Evolutionary conservation across 2,888 invertebrate genomes (phyloP).

Genomic region (Orchestes rusci): DNA sequence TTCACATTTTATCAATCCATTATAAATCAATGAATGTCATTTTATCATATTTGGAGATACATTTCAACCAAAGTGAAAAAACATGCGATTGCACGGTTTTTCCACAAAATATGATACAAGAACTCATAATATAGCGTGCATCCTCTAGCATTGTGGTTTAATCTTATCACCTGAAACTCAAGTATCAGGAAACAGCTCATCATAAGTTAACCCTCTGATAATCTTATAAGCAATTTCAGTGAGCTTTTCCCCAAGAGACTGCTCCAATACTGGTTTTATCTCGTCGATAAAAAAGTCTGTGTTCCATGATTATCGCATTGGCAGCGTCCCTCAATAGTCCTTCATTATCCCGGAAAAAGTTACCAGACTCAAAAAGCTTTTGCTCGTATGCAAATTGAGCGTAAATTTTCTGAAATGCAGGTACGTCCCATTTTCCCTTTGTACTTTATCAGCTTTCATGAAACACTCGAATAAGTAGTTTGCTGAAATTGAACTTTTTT

Average conservation of each 20-base stretch:
- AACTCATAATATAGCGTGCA: no score
- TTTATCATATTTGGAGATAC: no score
- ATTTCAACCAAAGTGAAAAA: no score
- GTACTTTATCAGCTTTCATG: conserved; percentile 54
- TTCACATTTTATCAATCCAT: no score
- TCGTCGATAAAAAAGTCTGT: conserved; percentile 50
- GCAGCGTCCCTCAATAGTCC: conserved; percentile 51
- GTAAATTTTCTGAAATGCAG: conserved; percentile 58
- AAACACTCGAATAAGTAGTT: conserved; percentile 58
- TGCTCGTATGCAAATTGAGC: conserved; percentile 52
- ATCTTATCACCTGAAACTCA: no score
- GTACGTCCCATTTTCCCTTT: conserved; percentile 50
- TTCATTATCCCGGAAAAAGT: not conserved
- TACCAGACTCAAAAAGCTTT: not conserved
- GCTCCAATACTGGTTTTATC: conserved; percentile 58
- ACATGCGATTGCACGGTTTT: no score
- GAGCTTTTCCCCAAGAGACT: conserved; percentile 56
- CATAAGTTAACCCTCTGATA: not conserved
- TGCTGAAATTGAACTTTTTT: conserved; percentile 46
- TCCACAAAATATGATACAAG: no score
- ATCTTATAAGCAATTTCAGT: conserved; percentile 41
- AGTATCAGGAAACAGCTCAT: not conserved
- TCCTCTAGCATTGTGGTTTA: no score
- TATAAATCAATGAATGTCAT: no score
- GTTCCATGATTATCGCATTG: conserved; percentile 47